Conservation (phyloP, 2,888 invertebrate species). For the Pharmacophagus antenor region DNA sequence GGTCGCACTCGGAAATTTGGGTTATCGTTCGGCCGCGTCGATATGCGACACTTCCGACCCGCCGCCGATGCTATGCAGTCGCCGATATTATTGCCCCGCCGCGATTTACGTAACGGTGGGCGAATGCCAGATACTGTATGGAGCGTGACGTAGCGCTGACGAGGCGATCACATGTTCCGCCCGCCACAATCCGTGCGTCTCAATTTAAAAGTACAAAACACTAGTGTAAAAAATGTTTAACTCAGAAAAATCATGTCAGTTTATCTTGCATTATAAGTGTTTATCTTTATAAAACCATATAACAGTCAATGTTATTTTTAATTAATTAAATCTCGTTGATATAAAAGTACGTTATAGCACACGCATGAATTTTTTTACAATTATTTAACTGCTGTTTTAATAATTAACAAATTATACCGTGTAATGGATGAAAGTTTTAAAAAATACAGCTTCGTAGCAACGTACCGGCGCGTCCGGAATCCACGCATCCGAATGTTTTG, state of each 20-base stretch:
- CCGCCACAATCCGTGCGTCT: background rate
- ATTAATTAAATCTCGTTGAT: no score
- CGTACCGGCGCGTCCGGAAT: conserved; percentile 68
- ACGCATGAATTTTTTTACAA: no score
- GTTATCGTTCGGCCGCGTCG: conserved; percentile 75
- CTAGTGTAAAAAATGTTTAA: no score
- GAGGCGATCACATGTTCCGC: conserved; percentile 37
- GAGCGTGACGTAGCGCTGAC: conserved; percentile 47
- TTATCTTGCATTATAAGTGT: background rate
- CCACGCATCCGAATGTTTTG: conserved; percentile 62
- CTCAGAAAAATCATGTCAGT: no score
- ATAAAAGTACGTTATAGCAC: no score
- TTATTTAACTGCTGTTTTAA: no score
- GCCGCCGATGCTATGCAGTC: conserved; percentile 64
- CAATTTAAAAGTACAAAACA: background rate
- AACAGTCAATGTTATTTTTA: background rate
- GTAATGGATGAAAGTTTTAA: conserved; percentile 1
- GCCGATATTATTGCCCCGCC: conserved; percentile 58
- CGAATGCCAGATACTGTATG: conserved; percentile 51
- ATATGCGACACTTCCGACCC: conserved; percentile 73
- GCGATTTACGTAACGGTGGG: conserved; percentile 54
- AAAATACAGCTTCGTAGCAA: conserved; percentile 62
- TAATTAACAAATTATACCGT: no score
- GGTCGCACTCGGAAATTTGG: conserved; percentile 76
- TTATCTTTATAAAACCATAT: background rate